phyloP scores from a whole-genome alignment of 2,113 vertebrate species.

The Sebastes schlegelii region DNA sequence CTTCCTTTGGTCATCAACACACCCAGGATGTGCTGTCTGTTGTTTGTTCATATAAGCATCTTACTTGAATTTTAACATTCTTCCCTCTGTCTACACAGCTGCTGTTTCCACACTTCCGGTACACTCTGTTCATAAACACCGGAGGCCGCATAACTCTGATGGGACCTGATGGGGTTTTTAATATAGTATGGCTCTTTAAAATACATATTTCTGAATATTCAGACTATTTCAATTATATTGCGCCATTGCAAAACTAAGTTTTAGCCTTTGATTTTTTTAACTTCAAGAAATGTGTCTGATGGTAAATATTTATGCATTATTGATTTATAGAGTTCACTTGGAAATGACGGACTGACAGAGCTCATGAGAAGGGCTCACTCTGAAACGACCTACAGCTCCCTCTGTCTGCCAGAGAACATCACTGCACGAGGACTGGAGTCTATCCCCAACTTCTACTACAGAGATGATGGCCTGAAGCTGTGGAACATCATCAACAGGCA shows the following conservation, averaged over 20 bases:
- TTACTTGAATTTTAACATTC: not conserved
- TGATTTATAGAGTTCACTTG: constrained; percentile 52
- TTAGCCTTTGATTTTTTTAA: not conserved
- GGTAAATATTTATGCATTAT: not conserved
- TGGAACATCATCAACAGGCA: constrained; percentile 66
- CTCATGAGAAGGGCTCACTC: constrained; percentile 47
- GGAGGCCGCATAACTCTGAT: fast-evolving
- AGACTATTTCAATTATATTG: not conserved
- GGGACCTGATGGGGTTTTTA: constrained; percentile 30
- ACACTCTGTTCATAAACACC: constrained; percentile 33
- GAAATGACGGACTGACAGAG: constrained; percentile 31
- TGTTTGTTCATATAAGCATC: not conserved
- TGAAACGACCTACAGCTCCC: constrained; percentile 61
- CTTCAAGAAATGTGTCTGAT: not conserved
- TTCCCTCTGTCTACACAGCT: constrained; percentile 28
- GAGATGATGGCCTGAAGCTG: constrained; percentile 71
- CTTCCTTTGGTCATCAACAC: not conserved
- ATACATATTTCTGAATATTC: not conserved
- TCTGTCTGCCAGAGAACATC: constrained; percentile 74
- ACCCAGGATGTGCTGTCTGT: not conserved
- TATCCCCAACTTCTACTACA: constrained; percentile 68
- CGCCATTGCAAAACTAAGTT: too few relatives aligned
- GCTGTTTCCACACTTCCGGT: constrained; percentile 45
- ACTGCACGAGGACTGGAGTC: constrained; percentile 59
- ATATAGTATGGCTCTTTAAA: not conserved